These are phyloP conservation scores for Ellobius talpinus DNA, from an alignment of 2,113 vertebrate genomes.

Conservation along the genomic window DNA sequence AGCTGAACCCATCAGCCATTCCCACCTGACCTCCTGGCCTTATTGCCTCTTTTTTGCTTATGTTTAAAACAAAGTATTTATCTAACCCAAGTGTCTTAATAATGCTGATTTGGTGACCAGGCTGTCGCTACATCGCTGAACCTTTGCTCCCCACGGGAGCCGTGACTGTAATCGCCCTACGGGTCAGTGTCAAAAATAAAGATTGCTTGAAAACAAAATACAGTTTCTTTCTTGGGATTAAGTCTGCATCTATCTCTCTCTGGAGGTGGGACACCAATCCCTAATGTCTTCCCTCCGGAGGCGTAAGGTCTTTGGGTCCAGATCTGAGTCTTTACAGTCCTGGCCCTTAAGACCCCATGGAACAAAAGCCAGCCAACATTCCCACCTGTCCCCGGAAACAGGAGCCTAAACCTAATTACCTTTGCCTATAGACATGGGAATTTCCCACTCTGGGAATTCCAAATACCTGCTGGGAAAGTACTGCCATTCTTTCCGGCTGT, in stretches of 20 bases:
- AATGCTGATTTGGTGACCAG: slow-evolving; percentile 78
- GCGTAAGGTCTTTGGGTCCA: not conserved
- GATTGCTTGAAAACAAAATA: slow-evolving; percentile 65
- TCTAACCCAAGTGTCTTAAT: slow-evolving; percentile 66
- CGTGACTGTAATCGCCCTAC: slow-evolving; percentile 77
- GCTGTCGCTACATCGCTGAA: slow-evolving; percentile 71
- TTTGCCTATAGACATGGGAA: slow-evolving; percentile 64
- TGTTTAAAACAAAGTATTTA: slow-evolving; percentile 64
- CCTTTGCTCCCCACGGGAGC: slow-evolving; percentile 83
- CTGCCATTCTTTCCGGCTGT: slow-evolving; percentile 65
- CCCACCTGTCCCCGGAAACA: not conserved
- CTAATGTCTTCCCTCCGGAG: not conserved
- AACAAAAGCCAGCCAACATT: slow-evolving; percentile 1
- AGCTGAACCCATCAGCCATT: slow-evolving; percentile 23
- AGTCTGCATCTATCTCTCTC: not conserved
- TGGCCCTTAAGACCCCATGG: not conserved
- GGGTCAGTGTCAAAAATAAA: slow-evolving; percentile 82
- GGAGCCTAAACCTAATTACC: slow-evolving; percentile 48
- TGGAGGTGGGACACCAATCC: not conserved
- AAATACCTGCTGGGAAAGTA: slow-evolving; percentile 65
- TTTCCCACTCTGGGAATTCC: slow-evolving; percentile 82
- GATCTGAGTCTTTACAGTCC: not conserved
- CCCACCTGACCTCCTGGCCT: slow-evolving; percentile 2
- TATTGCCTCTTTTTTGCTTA: slow-evolving; percentile 57
- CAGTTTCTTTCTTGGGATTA: not conserved